Evolutionary conservation across 2,113 vertebrate species (phyloP).

Genomic region (Corvus hawaiiensis): DNA sequence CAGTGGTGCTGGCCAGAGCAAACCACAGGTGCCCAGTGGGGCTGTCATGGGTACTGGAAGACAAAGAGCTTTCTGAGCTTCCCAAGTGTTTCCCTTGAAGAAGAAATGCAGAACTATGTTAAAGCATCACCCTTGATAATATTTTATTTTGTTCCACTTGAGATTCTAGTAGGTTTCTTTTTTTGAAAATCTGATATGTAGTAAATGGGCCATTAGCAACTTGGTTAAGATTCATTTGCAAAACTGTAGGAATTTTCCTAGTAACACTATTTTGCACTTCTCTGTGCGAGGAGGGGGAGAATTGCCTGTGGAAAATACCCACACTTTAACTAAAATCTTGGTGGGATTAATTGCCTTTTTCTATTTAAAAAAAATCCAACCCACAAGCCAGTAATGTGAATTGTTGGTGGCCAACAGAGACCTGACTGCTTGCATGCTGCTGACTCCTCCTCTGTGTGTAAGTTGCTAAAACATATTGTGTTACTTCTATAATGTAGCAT

Average conservation of each 20-base stretch:
- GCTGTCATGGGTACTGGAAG: accelerated
- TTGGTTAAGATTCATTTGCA: background rate
- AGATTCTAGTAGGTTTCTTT: background rate
- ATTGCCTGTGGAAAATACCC: background rate
- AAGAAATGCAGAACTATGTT: background rate
- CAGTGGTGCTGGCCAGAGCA: background rate
- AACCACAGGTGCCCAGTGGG: background rate
- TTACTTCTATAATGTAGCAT: background rate
- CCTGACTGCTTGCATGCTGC: background rate
- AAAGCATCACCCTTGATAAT: background rate
- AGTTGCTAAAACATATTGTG: background rate
- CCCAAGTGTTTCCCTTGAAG: background rate
- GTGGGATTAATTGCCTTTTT: background rate
- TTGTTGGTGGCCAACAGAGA: background rate
- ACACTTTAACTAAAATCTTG: background rate
- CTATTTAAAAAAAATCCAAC: background rate
- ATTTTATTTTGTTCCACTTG: background rate
- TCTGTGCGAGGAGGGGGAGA: background rate
- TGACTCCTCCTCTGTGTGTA: background rate
- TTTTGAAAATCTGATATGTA: background rate
- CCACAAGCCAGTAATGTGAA: background rate
- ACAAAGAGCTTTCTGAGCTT: background rate
- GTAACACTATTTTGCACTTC: background rate
- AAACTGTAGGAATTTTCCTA: background rate
- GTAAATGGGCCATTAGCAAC: background rate